These are phyloP conservation scores for Pituophis catenifer DNA, from an alignment of 2,113 vertebrate species.

Conservation along the genomic window DNA sequence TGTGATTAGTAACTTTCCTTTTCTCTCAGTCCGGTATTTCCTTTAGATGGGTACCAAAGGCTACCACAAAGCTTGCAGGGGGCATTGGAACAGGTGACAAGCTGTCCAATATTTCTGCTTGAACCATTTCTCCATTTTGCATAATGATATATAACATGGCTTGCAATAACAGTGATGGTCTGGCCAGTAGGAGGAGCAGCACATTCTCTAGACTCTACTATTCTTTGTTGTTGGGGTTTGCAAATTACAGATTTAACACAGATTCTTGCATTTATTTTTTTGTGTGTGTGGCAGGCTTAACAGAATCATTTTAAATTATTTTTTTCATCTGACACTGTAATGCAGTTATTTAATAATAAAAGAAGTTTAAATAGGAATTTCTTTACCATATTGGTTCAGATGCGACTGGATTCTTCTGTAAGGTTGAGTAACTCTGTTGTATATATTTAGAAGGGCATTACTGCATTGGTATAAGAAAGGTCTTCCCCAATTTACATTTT, in stretches of 20 bases:
- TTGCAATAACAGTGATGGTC: neutral
- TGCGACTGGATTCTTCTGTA: neutral
- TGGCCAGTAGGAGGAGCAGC: neutral
- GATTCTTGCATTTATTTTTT: neutral
- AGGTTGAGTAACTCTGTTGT: neutral
- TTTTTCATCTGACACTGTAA: neutral
- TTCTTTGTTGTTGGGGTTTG: neutral
- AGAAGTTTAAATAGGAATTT: neutral
- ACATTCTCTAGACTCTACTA: neutral
- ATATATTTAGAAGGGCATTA: neutral
- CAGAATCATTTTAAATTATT: neutral
- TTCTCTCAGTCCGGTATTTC: neutral
- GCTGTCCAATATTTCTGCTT: neutral
- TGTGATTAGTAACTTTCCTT: neutral
- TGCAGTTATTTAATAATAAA: neutral
- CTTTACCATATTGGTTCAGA: neutral
- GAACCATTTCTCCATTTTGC: neutral
- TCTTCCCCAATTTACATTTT: neutral
- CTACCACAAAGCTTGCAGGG: neutral
- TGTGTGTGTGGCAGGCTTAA: constrained; percentile 7
- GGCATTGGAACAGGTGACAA: neutral
- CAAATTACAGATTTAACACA: neutral
- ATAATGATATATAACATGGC: neutral
- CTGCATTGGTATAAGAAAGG: neutral
- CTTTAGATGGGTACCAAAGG: neutral